phyloP scores from a whole-genome alignment of 2,113 vertebrate species.

The Thalassoma bifasciatum region DNA sequence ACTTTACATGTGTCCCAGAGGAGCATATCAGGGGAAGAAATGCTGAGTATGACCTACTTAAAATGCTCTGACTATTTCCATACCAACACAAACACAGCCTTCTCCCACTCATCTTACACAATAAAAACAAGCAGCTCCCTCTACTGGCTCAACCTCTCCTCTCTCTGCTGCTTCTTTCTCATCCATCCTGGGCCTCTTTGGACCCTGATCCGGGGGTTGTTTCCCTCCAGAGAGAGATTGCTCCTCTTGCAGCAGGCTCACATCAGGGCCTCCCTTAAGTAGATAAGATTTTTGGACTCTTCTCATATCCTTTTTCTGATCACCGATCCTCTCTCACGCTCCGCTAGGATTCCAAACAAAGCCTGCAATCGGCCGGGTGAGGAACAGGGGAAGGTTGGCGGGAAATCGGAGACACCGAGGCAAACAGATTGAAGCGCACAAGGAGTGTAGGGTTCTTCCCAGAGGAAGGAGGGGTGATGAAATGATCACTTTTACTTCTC shows the following conservation, averaged over 20 bases:
- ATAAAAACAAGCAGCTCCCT: conserved; percentile 29
- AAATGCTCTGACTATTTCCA: conserved; percentile 30
- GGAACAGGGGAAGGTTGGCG: conserved; percentile 11
- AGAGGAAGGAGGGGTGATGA: background rate
- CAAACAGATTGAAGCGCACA: background rate
- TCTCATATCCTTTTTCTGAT: conserved; percentile 38
- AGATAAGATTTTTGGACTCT: conserved; percentile 37
- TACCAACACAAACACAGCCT: conserved; percentile 35
- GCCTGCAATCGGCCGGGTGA: conserved; percentile 9
- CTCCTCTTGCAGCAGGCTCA: conserved; percentile 13
- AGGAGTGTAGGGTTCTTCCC: background rate
- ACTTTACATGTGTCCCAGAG: conserved; percentile 14
- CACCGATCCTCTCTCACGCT: conserved; percentile 38
- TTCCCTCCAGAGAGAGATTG: conserved; percentile 22
- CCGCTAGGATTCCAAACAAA: conserved; percentile 29
- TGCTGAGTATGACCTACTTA: conserved; percentile 48
- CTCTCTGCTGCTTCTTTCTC: background rate
- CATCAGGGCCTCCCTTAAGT: conserved; percentile 21
- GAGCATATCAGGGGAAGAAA: conserved; percentile 2
- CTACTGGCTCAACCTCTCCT: conserved; percentile 7
- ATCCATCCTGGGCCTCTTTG: background rate
- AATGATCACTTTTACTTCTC: background rate
- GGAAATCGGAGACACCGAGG: conserved; percentile 11
- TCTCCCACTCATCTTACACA: background rate
- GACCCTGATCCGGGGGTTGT: background rate